Conservation (phyloP, 1,140 invertebrate species). For the Drosophila kurseongensis region DNA sequence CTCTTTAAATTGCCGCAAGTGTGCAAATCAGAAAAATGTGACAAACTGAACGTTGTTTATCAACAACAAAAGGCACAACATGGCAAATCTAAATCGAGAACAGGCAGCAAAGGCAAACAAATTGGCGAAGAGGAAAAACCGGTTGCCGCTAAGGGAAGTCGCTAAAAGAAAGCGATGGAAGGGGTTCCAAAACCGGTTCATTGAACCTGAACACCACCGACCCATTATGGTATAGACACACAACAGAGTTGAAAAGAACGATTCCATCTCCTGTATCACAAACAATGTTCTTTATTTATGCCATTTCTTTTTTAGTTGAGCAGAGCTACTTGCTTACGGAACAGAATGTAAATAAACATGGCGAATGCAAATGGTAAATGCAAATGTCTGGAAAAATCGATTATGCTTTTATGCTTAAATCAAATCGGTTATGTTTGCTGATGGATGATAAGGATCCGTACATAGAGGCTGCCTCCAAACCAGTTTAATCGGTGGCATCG, state of each 20-base stretch:
- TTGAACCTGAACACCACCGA: constrained; percentile 51
- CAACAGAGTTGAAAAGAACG: constrained; percentile 10
- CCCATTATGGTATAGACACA: constrained; percentile 23
- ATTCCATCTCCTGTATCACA: constrained; percentile 44
- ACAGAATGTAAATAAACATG: constrained; percentile 43
- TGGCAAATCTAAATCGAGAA: constrained; percentile 12
- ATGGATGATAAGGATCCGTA: constrained; percentile 26
- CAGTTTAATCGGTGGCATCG: constrained; percentile 89
- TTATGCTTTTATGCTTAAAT: constrained; percentile 33
- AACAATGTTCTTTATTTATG: constrained; percentile 46
- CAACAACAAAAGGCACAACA: constrained; percentile 13
- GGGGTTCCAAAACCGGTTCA: constrained; percentile 69
- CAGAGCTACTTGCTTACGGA: constrained; percentile 49
- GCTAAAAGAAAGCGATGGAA: constrained; percentile 50
- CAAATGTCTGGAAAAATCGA: constrained; percentile 59
- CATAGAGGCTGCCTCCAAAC: neutral
- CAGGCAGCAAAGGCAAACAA: constrained; percentile 15
- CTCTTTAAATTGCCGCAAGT: constrained; percentile 46
- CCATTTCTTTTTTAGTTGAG: constrained; percentile 43
- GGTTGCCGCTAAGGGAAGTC: constrained; percentile 53
- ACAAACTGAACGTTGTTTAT: constrained; percentile 32
- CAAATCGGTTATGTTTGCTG: constrained; percentile 48
- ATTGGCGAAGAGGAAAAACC: constrained; percentile 49
- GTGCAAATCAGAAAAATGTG: constrained; percentile 52
- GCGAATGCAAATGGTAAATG: constrained; percentile 51